Base-by-base conservation (phyloP, 2,797 vertebrate species). In the Enteromius paludinosus region DNA sequence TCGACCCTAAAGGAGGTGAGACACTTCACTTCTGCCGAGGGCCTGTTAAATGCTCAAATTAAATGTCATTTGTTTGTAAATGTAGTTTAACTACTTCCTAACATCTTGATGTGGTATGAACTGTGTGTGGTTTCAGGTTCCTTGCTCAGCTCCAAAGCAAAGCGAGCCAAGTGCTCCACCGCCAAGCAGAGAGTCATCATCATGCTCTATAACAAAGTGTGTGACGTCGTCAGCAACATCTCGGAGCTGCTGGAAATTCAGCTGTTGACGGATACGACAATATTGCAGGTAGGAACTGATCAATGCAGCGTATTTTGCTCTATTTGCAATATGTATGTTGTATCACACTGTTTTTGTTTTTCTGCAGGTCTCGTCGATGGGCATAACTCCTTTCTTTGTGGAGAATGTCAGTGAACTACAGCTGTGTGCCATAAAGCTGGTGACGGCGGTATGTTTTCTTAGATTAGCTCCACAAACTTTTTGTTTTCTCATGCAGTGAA, bases 381-480 rank as follows among this genome's bases (percentile, higher is more conserved):
- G 98, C 89, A 99, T 99, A 92, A 99, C 98, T 80, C 98, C 98
- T 2, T 99, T 99, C 93, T 99, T 99, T 94, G 98, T 99, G 89
- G 98, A 99, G 95, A 98, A 96, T 88, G 97, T 99, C 92, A 99
- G 98, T 90, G 98, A 99, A 89, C 92, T 99, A 87, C 98, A 99
- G 73, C 91, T 99, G 77, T 98, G 97, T 91, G 96, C 96, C 92
- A 99, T 99, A 92, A 98, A 98, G 90, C 93, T 99, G 90, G 98
- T 99, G 81, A 99, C 97, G 87, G 97, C 97, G 87, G 98, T 99
- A 94, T 96, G 97, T 90, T 30, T 54, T 15, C 14, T 62, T 45
- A 7, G 1, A 38, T 74, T 38, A 17, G 49, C n/a, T 3, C 7
- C 14, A 10, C 9, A 56, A 52, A 11, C 5, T 11, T 23, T 73